phyloP scores from a whole-genome alignment of 2,888 invertebrate species.

The Noctua comes region DNA sequence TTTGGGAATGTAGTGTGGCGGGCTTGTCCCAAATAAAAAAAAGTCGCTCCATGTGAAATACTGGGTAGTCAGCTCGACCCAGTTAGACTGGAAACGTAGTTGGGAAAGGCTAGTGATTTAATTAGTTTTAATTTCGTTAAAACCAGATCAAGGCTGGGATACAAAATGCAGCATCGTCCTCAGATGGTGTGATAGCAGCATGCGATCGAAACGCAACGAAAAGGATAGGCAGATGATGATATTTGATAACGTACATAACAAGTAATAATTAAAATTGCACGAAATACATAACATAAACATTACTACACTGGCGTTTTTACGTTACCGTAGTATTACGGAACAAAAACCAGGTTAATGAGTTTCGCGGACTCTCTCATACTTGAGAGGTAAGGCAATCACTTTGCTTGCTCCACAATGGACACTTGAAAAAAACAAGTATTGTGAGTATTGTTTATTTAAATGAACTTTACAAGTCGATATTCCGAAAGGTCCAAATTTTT shows the following conservation, averaged over 20 bases:
- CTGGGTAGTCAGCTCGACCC: neutral
- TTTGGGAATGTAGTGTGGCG: too few relatives aligned
- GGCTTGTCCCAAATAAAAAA: too few relatives aligned
- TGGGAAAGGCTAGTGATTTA: neutral
- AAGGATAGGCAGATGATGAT: neutral
- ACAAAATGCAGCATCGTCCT: neutral
- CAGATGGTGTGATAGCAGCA: neutral
- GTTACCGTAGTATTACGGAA: conserved; percentile 35
- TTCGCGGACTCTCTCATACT: conserved; percentile 23
- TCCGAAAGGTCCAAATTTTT: neutral
- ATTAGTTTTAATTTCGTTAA: neutral
- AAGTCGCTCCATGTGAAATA: neutral
- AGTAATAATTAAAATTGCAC: conserved; percentile 6
- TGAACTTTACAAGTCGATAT: neutral
- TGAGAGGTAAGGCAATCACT: conserved; percentile 44
- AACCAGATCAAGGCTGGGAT: neutral
- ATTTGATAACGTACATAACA: neutral
- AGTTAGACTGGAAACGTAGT: neutral
- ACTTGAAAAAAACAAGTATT: neutral
- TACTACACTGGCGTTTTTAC: conserved; percentile 7
- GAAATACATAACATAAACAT: conserved; percentile 14
- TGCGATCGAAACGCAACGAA: neutral
- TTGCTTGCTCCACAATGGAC: conserved; percentile 20
- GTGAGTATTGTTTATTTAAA: neutral
- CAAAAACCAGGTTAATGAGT: conserved; percentile 50